phyloP scores from a whole-genome alignment of 2,888 invertebrate genomes.

The Teleogryllus oceanicus region DNA sequence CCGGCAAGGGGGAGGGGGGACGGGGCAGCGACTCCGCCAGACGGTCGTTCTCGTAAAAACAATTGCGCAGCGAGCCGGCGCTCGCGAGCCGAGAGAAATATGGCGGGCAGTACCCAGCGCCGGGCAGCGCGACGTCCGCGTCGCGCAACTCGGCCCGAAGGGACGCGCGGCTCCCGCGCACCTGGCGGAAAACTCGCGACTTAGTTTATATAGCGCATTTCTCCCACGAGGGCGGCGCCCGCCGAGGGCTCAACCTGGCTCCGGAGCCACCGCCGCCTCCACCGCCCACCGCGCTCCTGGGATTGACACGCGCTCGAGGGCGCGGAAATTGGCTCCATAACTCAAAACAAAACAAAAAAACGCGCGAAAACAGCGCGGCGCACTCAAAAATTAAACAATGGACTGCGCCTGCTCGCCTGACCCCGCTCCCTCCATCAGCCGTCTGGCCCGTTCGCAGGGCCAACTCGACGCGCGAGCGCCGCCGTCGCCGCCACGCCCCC shows the following conservation, averaged over 20 bases:
- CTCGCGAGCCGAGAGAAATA: background rate
- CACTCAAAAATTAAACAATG: conserved; percentile 10
- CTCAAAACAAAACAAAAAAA: conserved; percentile 2
- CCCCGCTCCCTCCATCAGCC: background rate
- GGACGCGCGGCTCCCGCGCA: background rate
- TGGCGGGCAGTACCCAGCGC: background rate
- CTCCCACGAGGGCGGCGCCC: background rate
- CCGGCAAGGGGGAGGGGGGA: too few relatives aligned
- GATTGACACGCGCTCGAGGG: background rate
- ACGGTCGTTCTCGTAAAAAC: conserved; percentile 5
- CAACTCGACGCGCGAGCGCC: too few relatives aligned
- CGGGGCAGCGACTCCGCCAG: background rate
- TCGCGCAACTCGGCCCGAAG: background rate
- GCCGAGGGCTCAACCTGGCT: background rate
- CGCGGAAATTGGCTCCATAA: conserved; percentile 8
- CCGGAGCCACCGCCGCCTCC: background rate
- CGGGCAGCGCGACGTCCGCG: background rate
- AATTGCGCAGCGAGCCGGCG: background rate
- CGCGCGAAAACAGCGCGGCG: background rate
- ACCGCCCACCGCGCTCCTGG: background rate
- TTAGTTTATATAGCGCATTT: background rate
- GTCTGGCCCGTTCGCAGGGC: background rate
- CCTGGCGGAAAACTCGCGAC: conserved; percentile 1
- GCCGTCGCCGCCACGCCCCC: background rate
- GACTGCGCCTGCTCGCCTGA: background rate